Conservation (phyloP, 2,888 invertebrate species). For the Acanthosepion lycidas region DNA sequence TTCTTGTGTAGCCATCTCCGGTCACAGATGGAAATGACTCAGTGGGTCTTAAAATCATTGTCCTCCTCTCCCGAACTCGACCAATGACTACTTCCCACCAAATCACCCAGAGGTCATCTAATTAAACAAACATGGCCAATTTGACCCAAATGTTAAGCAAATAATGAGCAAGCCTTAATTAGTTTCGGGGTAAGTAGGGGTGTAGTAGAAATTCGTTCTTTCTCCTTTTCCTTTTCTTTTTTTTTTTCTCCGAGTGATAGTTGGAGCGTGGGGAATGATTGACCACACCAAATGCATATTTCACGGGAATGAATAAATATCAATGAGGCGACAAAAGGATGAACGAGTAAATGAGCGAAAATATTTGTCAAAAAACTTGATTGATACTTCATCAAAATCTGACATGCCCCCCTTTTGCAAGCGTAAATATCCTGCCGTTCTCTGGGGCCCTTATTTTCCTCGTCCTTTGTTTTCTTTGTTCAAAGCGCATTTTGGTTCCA, state of each 20-base stretch:
- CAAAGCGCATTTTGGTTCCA: neutral
- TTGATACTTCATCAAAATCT: neutral
- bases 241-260: neutral
- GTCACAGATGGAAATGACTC: neutral
- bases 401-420: neutral
- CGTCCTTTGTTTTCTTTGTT: neutral
- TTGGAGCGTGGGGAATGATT: neutral
- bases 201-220: neutral
- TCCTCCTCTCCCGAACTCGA: neutral
- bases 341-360: neutral
- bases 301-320: neutral
- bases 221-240: neutral
- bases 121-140: slow-evolving; percentile 21
- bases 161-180: neutral
- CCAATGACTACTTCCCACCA: neutral
- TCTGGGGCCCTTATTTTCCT: neutral
- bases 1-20: neutral
- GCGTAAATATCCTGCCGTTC: neutral
- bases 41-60: neutral
- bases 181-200: neutral
- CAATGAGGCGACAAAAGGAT: neutral
- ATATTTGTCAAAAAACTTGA: slow-evolving; percentile 33
- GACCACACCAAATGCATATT: neutral
- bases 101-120: neutral
- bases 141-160: neutral